Evolutionary conservation across 1,140 invertebrate genomes (phyloP), one percentile per base, ranked within the genome.

Genomic region (Nasonia vitripennis): DNA sequence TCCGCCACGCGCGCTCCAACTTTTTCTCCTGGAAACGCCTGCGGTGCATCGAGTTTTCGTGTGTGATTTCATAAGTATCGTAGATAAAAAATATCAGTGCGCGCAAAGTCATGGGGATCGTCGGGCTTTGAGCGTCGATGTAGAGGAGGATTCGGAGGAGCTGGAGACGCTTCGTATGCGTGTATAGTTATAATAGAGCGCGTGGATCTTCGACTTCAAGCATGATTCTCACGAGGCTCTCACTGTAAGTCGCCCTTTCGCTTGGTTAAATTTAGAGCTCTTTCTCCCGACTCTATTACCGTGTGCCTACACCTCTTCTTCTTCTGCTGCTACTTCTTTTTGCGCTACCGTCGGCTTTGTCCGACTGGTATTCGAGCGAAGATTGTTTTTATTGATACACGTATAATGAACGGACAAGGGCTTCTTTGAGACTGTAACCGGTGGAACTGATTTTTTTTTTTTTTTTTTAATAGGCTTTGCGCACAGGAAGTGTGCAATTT

Each of bases 221-320:
- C 88, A 92, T 92, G 92, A 89, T 90, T 90, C 86, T 91, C 89
- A 86, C 89, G 86, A 88, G 86, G 20, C 87, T 86, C 87, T 90
- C 91, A 92, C 88, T 91, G 92, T 92, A 89, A 92, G 92, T 91
- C 45, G 55, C 17, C 20, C 75, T 71, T 62, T 77, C 14, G 27
- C 68, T 70, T 71, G 23, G 48, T 82, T 82, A 74, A 82, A 55
- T 82, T 48, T 81, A 81, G 79, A 81, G 12, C 31, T 78, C 55
- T 83, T 91, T 90, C 86, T 62, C 20, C 7, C 55, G 55, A 62
- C 17, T 62, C 55, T 62, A 62, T 62, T 62, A 62, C 51, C 17
- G 55, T 6, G 17, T 62, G 55, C 11, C 12, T 55, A 17, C 51
- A 0, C 5, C 17, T 62, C 14, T 62, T 5, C 51, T 55, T 55